Base-by-base conservation (phyloP, 2,888 invertebrate genomes). In the Nemoura dubitans region DNA sequence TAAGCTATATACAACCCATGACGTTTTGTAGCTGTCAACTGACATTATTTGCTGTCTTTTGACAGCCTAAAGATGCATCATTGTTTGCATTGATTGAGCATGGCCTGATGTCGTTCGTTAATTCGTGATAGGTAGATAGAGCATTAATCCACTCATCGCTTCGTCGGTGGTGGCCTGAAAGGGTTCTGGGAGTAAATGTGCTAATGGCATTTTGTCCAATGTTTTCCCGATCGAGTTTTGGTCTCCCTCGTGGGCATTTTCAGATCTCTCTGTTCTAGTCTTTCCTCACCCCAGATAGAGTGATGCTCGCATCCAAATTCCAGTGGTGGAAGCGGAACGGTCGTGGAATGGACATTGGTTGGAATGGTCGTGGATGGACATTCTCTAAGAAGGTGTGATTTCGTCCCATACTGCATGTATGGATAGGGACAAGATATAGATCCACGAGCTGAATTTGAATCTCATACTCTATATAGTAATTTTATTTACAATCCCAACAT, bases 51-150 rank as follows among this genome's bases (percentile, higher is more conserved):
- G 21, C 59, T 59, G 59, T 59, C 59, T 7, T 2, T 14, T 59
- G 59, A 59, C 59, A 59, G 14, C 16, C 21, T 21, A 59, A n/a
- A 59, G 59, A 59, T 59, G 59, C 10, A 59, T 59, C 59, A 59
- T 59, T 59, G 59, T 59, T 59, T 59, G 59, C 59, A 59, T 59
- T 59, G 59, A 59, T 59, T 59, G 59, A 59, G 59, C 59, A 59
- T 36, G 10, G 59, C 59, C 59, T 59, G 59, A 3, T 21, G 16
- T 59, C 59, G 3, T 59, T 59, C 14, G 59, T 59, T 21, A 59
- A 59, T 21, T 21, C 14, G 3, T 10, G 59, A 21, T 59, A 59
- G 16, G 59, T 59, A 10, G 59, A 1, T 21, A 14, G 59, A 1
- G 21, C 59, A 21, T 21, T 59, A 59, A 21, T 21, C 3, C 59